Base-by-base conservation (phyloP, 2,113 vertebrate genomes). In the Coptodon rendalli region DNA sequence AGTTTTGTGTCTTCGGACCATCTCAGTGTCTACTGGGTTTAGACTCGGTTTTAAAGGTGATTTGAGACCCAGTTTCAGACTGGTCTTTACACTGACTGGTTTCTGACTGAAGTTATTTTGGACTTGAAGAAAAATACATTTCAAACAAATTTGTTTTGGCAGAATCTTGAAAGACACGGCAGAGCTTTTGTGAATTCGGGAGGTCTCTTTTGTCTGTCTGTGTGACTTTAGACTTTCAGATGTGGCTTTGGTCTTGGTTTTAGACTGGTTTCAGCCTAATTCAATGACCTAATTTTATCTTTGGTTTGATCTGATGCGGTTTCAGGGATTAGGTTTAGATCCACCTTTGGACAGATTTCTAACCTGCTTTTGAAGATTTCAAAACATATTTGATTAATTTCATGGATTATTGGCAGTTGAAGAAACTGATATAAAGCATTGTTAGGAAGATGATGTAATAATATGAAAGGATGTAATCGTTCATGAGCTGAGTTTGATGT, bases 131-230 rank as follows among this genome's bases (percentile, higher is more conserved):
- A 9, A 73, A 27, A 27, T 27, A 4, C 2, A 45, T 17, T 7
- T 76, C 6, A 29, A 29, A 48, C 9, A 29, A 6, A 24, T 71
- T 43, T 71, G n/a, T 10, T 48, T 76, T 76, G 43, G 40, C n/a
- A 76, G 40, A 48, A 17, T 27, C 38, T 71, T 71, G n/a, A 43
- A 8, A 16, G 66, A 4, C 1, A 1, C 2, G 0, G 0, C n/a
- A 71, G 13, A 24, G 24, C 68, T 45, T 45, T 27, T 73, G 22
- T 45, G 63, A 24, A 71, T 71, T 16, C n/a, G 0, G 7, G n/a
- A 16, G n/a, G n/a, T 24, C 24, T 76, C n/a, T 45, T 24, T 0
- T 48, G 40, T 17, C 1, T 7, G 36, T 1, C 13, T 27, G 24
- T 29, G 14, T 36, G 10, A 34, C 29, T 19, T 63, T 63, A 63